Base-by-base conservation (phyloP, 2,888 invertebrate species). In the Helobdella robusta region DNA sequence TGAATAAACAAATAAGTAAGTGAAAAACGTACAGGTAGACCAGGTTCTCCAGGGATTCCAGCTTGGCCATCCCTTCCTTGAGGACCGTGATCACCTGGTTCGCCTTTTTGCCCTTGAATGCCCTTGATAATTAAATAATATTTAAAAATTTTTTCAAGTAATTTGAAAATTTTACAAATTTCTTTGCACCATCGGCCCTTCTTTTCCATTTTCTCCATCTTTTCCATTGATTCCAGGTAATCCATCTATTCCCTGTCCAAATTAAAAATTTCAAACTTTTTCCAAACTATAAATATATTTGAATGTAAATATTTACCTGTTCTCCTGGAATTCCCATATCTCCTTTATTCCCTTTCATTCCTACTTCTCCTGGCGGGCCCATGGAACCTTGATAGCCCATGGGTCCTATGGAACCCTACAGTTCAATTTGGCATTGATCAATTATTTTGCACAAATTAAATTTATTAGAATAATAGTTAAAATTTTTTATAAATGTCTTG, bases 271-370 rank as follows among this genome's bases (percentile, higher is more conserved):
- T 4, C n/a, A 56, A 56, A 2, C 32, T 30, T 28, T 15, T 11
- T 18, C 18, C 11, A 11, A 40, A 40, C 11, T 40, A 15, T 40
- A 18, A 25, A 30, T 1, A 28, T 56, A 15, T n/a, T 11, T 30
- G 28, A 32, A 56, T 56, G n/a, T 56, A 25, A 30, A 30, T 28
- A n/a, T 56, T 48, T 8, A 56, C 56, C 18, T 25, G 28, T n/a
- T 56, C 25, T 11, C 56, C 56, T n/a, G 15, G n/a, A 30, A 30
- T 11, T 3, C 56, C 56, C 32, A 1, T 56, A 56, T 56, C 56
- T 56, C 56, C 56, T 28, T 56, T 56, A 30, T 4, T 56, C 32
- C 56, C 56, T 20, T 56, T 56, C 28, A 28, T 28, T 56, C 56
- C 56, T 56, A 30, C 28, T 2, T 30, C 32, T 56, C 56, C 56